These are phyloP conservation scores for Marasmarcha lunaedactyla DNA, from an alignment of 2,888 invertebrate species.

Conservation along the genomic window DNA sequence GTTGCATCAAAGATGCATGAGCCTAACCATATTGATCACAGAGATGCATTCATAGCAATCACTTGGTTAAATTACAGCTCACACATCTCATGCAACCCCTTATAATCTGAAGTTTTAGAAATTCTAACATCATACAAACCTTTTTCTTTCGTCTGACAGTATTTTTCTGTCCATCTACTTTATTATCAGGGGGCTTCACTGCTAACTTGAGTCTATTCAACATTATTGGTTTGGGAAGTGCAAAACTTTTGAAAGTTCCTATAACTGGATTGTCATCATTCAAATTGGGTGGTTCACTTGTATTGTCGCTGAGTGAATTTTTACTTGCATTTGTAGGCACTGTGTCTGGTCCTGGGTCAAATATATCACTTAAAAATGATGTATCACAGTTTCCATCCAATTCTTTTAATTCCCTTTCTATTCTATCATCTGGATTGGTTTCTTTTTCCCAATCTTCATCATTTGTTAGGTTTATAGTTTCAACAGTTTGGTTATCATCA, in stretches of 20 bases:
- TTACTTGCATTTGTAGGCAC: slow-evolving; percentile 33
- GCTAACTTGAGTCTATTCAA: slow-evolving; percentile 56
- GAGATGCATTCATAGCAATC: too few species aligned
- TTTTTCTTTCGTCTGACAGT: slow-evolving; percentile 40
- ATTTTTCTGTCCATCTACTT: slow-evolving; percentile 27
- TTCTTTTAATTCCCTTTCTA: slow-evolving; percentile 44
- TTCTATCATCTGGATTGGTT: slow-evolving; percentile 44
- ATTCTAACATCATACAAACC: slow-evolving; percentile 39
- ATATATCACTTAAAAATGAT: slow-evolving; percentile 61
- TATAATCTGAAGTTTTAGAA: neutral
- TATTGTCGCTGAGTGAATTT: slow-evolving; percentile 36
- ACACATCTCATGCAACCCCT: neutral
- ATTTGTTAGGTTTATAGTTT: slow-evolving; percentile 55
- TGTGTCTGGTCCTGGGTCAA: slow-evolving; percentile 51
- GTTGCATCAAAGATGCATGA: neutral
- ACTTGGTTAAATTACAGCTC: too few species aligned
- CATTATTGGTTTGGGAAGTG: slow-evolving; percentile 59
- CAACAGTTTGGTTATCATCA: slow-evolving; percentile 21
- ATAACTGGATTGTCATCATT: slow-evolving; percentile 35
- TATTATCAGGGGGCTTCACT: slow-evolving; percentile 43
- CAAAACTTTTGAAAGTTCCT: slow-evolving; percentile 64
- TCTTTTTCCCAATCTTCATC: slow-evolving; percentile 61
- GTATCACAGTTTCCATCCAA: slow-evolving; percentile 48
- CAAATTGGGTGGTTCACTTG: slow-evolving; percentile 21
- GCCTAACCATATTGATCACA: neutral